Percentiles rank a stretch among this genome's conserved stretches.
Evolutionary conservation across 2,888 invertebrate genomes (phyloP).

Genomic region (Lasioglossum pauxillum): DNA sequence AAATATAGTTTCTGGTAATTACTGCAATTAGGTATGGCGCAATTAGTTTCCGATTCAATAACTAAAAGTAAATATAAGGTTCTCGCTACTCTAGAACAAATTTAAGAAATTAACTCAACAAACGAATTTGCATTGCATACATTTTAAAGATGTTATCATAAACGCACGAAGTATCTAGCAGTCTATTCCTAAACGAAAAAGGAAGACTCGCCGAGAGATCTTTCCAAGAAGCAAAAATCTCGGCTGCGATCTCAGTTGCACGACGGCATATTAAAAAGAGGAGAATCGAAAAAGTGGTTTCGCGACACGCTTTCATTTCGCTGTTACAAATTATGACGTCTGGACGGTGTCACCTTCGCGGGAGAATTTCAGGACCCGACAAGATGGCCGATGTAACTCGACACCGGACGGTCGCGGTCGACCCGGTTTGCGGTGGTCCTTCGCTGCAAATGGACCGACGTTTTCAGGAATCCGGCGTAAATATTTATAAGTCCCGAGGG

Average conservation of each 20-base stretch:
- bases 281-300: not conserved
- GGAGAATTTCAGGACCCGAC: conserved; percentile 33
- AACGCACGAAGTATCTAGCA: not conserved
- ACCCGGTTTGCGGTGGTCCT: conserved; percentile 68
- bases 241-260: not conserved
- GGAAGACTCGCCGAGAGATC: not conserved
- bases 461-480: conserved; percentile 72
- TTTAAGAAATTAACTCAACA: no score
- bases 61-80: no score
- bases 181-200: not conserved
- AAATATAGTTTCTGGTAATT: no score
- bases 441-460: conserved; percentile 67
- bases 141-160: not conserved
- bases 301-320: conserved; percentile 21
- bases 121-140: not conserved
- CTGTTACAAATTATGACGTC: conserved; percentile 54
- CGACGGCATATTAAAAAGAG: not conserved
- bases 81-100: no score
- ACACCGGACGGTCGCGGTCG: conserved; percentile 57
- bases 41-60: no score
- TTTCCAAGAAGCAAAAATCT: not conserved
- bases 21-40: no score
- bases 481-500: conserved; percentile 72
- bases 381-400: conserved; percentile 57
- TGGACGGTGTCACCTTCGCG: conserved; percentile 57